Conservation (phyloP, 2,888 invertebrate species). For the Tenodera sinensis region DNA sequence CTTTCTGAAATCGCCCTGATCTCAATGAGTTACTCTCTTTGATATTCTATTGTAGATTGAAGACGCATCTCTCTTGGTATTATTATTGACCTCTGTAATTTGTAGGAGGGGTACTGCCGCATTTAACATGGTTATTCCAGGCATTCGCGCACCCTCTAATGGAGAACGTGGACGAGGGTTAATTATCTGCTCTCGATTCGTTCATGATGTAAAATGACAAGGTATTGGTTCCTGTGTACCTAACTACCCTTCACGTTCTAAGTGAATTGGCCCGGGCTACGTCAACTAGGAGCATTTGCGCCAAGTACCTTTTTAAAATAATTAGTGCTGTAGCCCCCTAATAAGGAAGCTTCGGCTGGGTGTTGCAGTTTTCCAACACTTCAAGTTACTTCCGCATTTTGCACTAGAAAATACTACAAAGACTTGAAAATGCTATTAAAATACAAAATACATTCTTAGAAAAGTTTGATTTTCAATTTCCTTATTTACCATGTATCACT, state of each 20-base stretch:
- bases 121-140: background rate
- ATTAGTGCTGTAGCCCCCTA: too few species aligned
- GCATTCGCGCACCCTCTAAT: background rate
- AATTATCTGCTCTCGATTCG: background rate
- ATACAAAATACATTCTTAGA: too few species aligned
- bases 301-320: background rate
- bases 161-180: background rate
- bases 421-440: too few species aligned
- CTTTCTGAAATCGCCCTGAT: too few species aligned
- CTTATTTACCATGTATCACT: too few species aligned
- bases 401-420: too few species aligned
- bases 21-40: background rate
- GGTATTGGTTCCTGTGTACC: background rate
- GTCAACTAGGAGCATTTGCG: background rate
- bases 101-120: background rate
- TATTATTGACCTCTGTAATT: background rate
- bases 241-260: background rate
- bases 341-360: too few species aligned
- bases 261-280: background rate
- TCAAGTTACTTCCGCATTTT: too few species aligned
- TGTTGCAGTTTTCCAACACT: too few species aligned
- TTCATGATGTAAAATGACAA: background rate
- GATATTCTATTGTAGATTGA: background rate
- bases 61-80: background rate
- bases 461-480: too few species aligned